Evolutionary conservation across 2,888 invertebrate species (phyloP), one percentile per base, ranked within the genome.

Genomic region (Papilio protenor): DNA sequence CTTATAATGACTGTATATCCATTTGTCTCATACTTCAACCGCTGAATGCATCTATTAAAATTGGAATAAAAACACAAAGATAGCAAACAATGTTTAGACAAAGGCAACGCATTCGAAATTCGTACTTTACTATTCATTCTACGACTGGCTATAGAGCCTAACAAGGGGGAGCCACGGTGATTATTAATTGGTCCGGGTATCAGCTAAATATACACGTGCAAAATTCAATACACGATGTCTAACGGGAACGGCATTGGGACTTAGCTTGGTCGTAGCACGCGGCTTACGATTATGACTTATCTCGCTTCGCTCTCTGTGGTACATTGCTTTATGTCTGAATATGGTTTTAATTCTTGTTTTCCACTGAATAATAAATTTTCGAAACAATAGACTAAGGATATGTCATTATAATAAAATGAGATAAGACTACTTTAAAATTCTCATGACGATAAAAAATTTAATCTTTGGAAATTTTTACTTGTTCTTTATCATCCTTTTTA

Each of bases 161-260:
- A 75, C 75, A 69, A 55, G 69, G 75, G 75, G 69, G 75, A 55
- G 55, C 69, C 55, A 69, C 69, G 45, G 75, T 66, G 55, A 69
- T 69, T 75, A 75, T 75, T 75, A 75, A 75, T 75, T 75, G 75
- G 69, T 61, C 64, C 64, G 27, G 74, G 66, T 75, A 75, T 66
- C 75, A 75, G 75, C 47, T 66, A 66, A 75, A 75, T 66, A 75
- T 66, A 75, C 64, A 66, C 52, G 52, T 40, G 75, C 66, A 40
- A 52, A 64, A 75, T 75, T 69, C 69, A 75, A 75, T 75, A 66
- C 75, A 75, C 52, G 64, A 14, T 40, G 75, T 66, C 75, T 75
- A 75, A 64, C n/a, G 16, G 21, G 33, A 66, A 27, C 52, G 52
- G 66, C 61, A 12, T 2, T 40, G 75, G 49, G 52, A 75, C 75